Conservation (phyloP, 2,888 invertebrate species). For the Eledone cirrhosa region DNA sequence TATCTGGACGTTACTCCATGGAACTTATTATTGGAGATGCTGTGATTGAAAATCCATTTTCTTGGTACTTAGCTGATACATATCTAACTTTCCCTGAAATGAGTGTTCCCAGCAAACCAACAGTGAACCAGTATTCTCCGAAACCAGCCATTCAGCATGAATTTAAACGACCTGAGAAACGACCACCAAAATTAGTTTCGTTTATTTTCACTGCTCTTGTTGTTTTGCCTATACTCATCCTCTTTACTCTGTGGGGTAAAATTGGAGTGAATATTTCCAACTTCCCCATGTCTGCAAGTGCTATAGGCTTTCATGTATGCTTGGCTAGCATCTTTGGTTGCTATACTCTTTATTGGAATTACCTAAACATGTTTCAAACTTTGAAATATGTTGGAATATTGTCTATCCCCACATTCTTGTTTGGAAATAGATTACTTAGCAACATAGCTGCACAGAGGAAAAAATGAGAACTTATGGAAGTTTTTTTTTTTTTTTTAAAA, state of each 20-base stretch:
- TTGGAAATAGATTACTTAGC: slow-evolving; percentile 90
- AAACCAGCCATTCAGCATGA: slow-evolving; percentile 79
- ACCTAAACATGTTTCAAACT: slow-evolving; percentile 95
- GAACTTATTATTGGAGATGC: slow-evolving; percentile 91
- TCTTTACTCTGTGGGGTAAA: slow-evolving; percentile 85
- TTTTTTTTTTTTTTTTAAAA: slow-evolving; percentile 15
- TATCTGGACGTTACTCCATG: slow-evolving; percentile 82
- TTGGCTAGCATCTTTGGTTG: slow-evolving; percentile 87
- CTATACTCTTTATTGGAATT: slow-evolving; percentile 91
- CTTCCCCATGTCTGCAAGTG: slow-evolving; percentile 80
- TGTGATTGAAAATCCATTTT: slow-evolving; percentile 86
- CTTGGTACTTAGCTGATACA: slow-evolving; percentile 83
- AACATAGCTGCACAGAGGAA: slow-evolving; percentile 74
- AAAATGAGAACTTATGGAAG: slow-evolving; percentile 9
- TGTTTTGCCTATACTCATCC: slow-evolving; percentile 79
- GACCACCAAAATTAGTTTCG: slow-evolving; percentile 87
- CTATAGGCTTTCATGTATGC: slow-evolving; percentile 89
- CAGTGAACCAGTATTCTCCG: slow-evolving; percentile 64
- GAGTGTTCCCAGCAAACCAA: slow-evolving; percentile 38
- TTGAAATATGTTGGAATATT: slow-evolving; percentile 87
- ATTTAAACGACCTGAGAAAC: slow-evolving; percentile 91
- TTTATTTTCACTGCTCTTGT: slow-evolving; percentile 87
- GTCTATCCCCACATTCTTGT: slow-evolving; percentile 88
- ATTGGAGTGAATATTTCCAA: slow-evolving; percentile 87
- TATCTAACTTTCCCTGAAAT: slow-evolving; percentile 75